Evolutionary conservation across 2,888 invertebrate species (phyloP).

Genomic region (Drosophila infuscata): DNA sequence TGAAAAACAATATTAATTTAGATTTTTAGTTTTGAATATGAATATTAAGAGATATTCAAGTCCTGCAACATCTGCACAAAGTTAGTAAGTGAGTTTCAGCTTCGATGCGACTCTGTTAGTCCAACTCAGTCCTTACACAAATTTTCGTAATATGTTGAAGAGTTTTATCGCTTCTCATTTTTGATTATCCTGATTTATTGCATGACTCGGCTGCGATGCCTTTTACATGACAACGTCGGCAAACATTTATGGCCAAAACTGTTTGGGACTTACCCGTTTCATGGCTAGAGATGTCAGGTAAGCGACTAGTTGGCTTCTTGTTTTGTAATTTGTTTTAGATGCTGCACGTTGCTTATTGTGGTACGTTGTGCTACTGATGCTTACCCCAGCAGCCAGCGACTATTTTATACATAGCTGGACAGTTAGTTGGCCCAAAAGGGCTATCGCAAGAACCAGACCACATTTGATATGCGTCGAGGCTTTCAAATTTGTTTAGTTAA

Average conservation of each 20-base stretch:
- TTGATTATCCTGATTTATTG: conserved; percentile 58
- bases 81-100: conserved; percentile 3
- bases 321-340: conserved; percentile 49
- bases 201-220: conserved; percentile 37
- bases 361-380: conserved; percentile 64
- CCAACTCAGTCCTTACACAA: conserved; percentile 25
- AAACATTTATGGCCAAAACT: conserved; percentile 54
- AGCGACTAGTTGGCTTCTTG: conserved; percentile 58
- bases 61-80: not conserved
- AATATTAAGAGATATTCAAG: not conserved
- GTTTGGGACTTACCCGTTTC: conserved; percentile 68
- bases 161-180: conserved; percentile 58
- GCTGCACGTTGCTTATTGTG: conserved; percentile 39
- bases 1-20: not conserved
- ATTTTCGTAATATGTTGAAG: conserved; percentile 50
- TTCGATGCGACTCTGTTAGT: not conserved
- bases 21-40: not conserved
- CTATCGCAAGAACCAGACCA: conserved; percentile 62
- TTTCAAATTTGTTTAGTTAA: conserved; percentile 81
- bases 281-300: conserved; percentile 66
- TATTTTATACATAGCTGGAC: conserved; percentile 60
- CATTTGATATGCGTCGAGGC: conserved; percentile 71
- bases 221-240: conserved; percentile 47
- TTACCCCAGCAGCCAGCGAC: conserved; percentile 25
- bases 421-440: conserved; percentile 29